Base-by-base conservation (phyloP, 2,888 invertebrate genomes). In the Harpalus rufipes region DNA sequence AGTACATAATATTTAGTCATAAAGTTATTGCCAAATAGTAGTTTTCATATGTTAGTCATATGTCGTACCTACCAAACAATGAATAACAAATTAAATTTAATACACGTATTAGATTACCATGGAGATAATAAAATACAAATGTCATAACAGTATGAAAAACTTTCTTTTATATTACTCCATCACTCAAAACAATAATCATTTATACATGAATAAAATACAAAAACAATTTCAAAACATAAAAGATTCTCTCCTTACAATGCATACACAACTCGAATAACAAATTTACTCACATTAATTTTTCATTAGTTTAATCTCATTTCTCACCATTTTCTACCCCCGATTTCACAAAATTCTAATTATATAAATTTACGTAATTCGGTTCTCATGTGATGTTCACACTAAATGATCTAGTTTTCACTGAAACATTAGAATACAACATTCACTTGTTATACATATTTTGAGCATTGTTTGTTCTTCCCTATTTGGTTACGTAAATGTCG, bases 321-420 rank as follows among this genome's bases (percentile, higher is more conserved):
- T 74, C 72, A 44, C 51, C 14, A 74, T 39, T 14, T 21, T 8
- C 72, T 18, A 74, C 44, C 72, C 72, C 72, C 41, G 21, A 63
- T 63, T 63, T 63, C 63, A 63, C 39, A 32, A 68, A 25, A 39
- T 68, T 25, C 68, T 68, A 68, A 68, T 74, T 44, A 74, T 44
- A 41, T 21, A 74, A 74, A 74, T 74, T 74, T 74, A 74, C 72
- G 72, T 74, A 74, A 74, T 74, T 74, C 18, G 72, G 41, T 74
- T 74, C 72, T 74, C 72, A 74, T 41, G 14, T 14, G n/a, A 39
- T n/a, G 68, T 65, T 72, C 82, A 72, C 44, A 68, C 39, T 41
- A 68, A 56, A 56, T 82, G 82, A 82, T 82, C 82, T 58, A 82
- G 82, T 82, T 82, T 82, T 82, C 82, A 82, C 82, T 82, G 51